These are phyloP conservation scores for Hylyphantes graminicola DNA, from an alignment of 1,140 invertebrate species.

Conservation along the genomic window DNA sequence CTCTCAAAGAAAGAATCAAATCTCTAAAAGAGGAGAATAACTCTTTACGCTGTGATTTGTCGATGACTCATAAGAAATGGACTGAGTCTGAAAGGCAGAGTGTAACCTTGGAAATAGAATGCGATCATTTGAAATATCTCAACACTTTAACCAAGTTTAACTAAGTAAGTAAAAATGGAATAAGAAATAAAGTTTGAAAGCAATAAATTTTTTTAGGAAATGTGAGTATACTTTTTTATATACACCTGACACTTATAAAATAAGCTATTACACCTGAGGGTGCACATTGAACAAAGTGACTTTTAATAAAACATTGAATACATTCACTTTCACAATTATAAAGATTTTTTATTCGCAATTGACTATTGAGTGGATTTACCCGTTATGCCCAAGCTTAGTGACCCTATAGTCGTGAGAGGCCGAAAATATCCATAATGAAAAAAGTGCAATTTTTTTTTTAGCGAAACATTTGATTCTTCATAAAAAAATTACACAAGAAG, in stretches of 20 bases:
- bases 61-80: conserved; percentile 17
- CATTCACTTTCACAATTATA: no score
- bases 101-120: conserved; percentile 27
- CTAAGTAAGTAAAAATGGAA: not conserved
- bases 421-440: no score
- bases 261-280: not conserved
- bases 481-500: no score
- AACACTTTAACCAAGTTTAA: not conserved
- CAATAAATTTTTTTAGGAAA: not conserved
- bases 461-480: no score
- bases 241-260: not conserved
- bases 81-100: conserved; percentile 22
- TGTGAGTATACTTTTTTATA: no score
- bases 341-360: no score
- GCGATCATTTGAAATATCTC: conserved; percentile 31
- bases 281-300: no score
- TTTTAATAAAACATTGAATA: no score
- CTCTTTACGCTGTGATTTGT: conserved; percentile 28
- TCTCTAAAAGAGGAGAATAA: conserved; percentile 38
- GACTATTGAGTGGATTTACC: no score
- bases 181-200: not conserved
- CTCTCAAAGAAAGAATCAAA: conserved; percentile 26
- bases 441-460: no score
- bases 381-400: no score
- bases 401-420: no score